Evolutionary conservation across 2,797 vertebrate genomes (phyloP).

Genomic region (Leptoclinus maculatus): DNA sequence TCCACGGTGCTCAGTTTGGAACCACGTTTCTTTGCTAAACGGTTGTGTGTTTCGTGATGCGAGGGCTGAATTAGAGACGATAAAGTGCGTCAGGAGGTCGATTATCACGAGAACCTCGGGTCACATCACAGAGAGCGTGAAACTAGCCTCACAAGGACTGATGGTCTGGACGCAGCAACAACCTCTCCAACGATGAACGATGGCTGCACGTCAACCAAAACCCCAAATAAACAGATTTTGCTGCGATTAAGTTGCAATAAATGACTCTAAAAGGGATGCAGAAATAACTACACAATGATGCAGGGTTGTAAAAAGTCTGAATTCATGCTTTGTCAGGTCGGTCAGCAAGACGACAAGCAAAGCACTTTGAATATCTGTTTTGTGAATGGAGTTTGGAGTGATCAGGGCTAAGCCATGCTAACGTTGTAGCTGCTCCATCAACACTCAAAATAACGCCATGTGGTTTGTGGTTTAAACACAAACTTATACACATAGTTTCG

Average conservation of each 20-base stretch:
- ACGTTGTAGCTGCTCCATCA: background rate
- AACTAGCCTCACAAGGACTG: background rate
- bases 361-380: background rate
- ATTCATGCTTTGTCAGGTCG: background rate
- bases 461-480: background rate
- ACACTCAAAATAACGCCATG: background rate
- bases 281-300: background rate
- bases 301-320: background rate
- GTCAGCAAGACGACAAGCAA: background rate
- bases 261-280: too few relatives aligned
- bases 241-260: too few relatives aligned
- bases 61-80: too few relatives aligned
- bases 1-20: background rate
- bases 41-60: too few relatives aligned
- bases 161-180: background rate
- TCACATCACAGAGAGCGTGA: background rate
- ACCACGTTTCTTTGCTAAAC: background rate
- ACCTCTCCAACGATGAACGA: background rate
- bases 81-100: slow-evolving; percentile 1
- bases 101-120: background rate
- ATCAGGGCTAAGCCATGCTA: background rate
- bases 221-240: too few relatives aligned
- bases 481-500: background rate
- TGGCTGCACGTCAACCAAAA: background rate
- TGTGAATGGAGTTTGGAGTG: background rate